Evolutionary conservation across 2,888 invertebrate species (phyloP), one percentile per base, ranked within the genome.

Genomic region (Agonopterix alstromeriana): DNA sequence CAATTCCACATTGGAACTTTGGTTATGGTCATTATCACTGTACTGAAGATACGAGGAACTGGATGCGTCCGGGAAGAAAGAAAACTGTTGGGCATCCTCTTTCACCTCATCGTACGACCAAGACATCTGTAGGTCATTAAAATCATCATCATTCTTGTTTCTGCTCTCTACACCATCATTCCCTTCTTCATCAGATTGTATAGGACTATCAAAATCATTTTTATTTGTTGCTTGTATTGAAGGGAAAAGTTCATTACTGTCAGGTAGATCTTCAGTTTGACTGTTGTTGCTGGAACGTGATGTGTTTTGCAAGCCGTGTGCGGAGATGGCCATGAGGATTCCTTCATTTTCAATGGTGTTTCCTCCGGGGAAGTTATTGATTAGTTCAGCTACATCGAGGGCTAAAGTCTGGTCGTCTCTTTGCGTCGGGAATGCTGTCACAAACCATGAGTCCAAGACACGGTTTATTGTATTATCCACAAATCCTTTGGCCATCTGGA

Each of bases 301-400:
- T 43, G 77, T 76, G 55, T 82, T 86, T 57, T 91, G 92, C 50
- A 94, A 74, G 0, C 94, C 94, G 65, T 93, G 93, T 47, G 92
- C 92, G 48, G 92, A 92, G 61, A 94, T 94, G 3, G 94, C 94
- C 93, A 93, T 94, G 35, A 92, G 77, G 48, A 94, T 93, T 1
- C 93, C 94, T 68, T 92, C 92, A 65, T 93, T 92, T 77, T 93
- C 93, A 65, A 93, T 89, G 51, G 90, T 89, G 36, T 91, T 90
- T 53, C 90, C 90, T 42, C 83, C 87, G 8, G 90, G 89, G 38
- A 89, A 71, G 56, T 90, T 87, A 56, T 91, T 90, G 10, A 91
- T 82, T 51, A 90, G 88, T 51, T 91, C 90, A 11, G 86, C 82
- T 36, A 90, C 87, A 59, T 87, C 81, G 42, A 90, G 77, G 5